These are phyloP conservation scores for Scaptomyza flava DNA, from an alignment of 2,888 invertebrate species.

Conservation along the genomic window DNA sequence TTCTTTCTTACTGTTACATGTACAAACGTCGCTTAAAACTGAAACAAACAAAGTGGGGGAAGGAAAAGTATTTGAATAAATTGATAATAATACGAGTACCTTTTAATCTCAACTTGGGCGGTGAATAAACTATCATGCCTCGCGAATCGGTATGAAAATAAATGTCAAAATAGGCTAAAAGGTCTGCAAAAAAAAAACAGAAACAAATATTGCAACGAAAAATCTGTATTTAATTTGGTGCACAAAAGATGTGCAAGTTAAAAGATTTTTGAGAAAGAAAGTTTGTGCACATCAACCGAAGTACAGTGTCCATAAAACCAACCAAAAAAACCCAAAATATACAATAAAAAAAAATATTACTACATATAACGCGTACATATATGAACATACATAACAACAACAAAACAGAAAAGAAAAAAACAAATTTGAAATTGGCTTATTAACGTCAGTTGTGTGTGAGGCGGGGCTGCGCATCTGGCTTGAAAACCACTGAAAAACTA, in stretches of 20 bases:
- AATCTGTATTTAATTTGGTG: constrained; percentile 29
- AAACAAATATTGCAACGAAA: constrained; percentile 52
- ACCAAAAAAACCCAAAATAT: constrained; percentile 13
- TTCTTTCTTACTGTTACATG: neutral
- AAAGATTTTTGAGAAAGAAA: constrained; percentile 19
- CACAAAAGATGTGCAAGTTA: constrained; percentile 40
- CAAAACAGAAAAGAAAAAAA: neutral
- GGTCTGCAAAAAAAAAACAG: constrained; percentile 87
- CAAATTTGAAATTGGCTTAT: constrained; percentile 1
- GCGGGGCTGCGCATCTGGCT: constrained; percentile 3
- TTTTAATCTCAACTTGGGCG: constrained; percentile 89
- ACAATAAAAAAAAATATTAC: neutral
- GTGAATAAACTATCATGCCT: constrained; percentile 88
- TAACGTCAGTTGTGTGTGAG: constrained; percentile 1
- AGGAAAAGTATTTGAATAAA: constrained; percentile 42
- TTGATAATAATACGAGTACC: constrained; percentile 85
- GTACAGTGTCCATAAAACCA: constrained; percentile 40
- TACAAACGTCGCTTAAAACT: constrained; percentile 23
- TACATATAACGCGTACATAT: constrained; percentile 22
- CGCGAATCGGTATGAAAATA: constrained; percentile 91
- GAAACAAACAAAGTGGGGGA: constrained; percentile 40
- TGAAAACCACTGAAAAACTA: constrained; percentile 48
- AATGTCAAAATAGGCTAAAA: constrained; percentile 90
- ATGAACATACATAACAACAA: constrained; percentile 15
- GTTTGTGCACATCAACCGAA: constrained; percentile 20